Evolutionary conservation across 2,113 vertebrate genomes (phyloP), one percentile per base, ranked within the genome.

Genomic region (Pseudopodoces humilis): DNA sequence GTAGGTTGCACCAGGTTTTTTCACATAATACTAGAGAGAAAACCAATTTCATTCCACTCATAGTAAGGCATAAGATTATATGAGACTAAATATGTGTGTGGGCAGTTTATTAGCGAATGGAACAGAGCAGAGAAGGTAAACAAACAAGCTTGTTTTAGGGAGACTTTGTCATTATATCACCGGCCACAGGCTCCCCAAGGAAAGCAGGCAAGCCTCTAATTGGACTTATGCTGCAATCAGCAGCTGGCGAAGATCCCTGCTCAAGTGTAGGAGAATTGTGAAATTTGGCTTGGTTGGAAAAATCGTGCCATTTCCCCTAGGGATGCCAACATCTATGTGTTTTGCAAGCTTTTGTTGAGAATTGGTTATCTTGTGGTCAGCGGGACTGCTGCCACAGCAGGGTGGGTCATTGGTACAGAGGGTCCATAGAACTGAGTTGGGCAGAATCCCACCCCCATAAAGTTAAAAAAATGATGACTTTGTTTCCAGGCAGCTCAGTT

Each of bases 41-140:
- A 93, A 79, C n/a, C 30, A 33, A 88, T 96, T 91, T 87, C 65
- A 43, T 88, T 90, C 68, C 43, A 28, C 67, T 88, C 43, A 70
- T 83, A 72, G 63, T 27, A 87, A 93, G 86, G 59, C 82, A 52
- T 83, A 91, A 87, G 82, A 94, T 94, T 82, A 90, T 76, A 85
- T 77, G 79, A 76, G 63, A 53, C 89, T 92, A 88, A 95, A 87
- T 85, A 80, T 46, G 35, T 76, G 85, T 90, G 95, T 95, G 86
- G 92, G 94, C 63, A 92, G 93, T 90, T 95, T 91, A 95, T 93
- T 92, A 97, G 79, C 88, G 96, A 95, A 92, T 92, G 95, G 88
- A 90, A 94, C 68, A 2, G 3, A 93, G 86, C 27, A 80, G 72
- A 35, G 43, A 95, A 93, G 68, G 64, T 92, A 97, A 96, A 95